Evolutionary conservation across 2,113 vertebrate genomes (phyloP).

Genomic region (Semnopithecus entellus): DNA sequence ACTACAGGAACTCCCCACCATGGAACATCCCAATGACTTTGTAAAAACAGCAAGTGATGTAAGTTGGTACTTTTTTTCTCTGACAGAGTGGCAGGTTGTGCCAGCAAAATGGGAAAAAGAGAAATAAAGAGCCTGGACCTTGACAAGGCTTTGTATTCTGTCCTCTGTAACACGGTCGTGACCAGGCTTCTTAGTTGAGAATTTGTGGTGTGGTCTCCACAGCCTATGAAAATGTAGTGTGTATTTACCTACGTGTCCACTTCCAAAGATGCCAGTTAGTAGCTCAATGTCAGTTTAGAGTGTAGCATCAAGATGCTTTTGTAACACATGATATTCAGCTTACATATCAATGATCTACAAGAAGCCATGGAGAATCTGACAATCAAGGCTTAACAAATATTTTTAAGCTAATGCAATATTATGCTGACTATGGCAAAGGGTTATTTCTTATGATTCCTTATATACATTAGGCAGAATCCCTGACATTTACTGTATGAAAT

Average conservation of each 20-base stretch:
- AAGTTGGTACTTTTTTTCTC: neutral
- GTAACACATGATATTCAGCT: neutral
- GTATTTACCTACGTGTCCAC: neutral
- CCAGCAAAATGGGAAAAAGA: neutral
- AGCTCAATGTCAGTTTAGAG: neutral
- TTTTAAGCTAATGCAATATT: neutral
- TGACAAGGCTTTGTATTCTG: neutral
- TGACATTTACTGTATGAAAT: neutral
- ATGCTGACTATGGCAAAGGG: neutral
- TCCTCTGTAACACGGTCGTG: too few relatives aligned
- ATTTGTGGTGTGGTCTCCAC: too few relatives aligned
- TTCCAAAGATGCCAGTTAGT: neutral
- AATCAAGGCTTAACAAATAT: neutral
- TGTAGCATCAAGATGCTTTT: neutral
- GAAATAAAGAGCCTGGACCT: neutral
- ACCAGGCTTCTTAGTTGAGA: neutral
- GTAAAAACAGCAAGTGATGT: neutral
- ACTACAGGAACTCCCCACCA: too few relatives aligned
- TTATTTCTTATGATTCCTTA: neutral
- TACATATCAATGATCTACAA: neutral
- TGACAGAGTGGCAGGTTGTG: neutral
- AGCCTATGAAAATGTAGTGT: neutral
- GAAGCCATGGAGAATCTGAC: neutral
- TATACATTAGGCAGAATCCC: neutral
- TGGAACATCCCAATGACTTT: neutral